phyloP scores from a whole-genome alignment of 2,113 vertebrate species.

The Columbina picui region DNA sequence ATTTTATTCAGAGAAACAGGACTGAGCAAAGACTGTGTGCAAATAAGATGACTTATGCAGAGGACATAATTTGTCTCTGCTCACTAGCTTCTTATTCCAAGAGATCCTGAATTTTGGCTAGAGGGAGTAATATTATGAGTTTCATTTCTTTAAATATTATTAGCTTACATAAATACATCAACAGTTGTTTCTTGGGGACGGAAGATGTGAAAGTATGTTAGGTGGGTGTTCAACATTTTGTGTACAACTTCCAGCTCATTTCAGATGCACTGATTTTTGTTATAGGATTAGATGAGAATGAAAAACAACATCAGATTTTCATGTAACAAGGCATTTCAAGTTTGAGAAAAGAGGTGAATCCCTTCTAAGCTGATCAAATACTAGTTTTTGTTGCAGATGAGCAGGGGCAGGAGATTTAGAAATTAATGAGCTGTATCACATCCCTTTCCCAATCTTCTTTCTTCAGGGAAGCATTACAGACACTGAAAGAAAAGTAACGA shows the following conservation, averaged over 20 bases:
- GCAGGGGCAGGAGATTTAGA: not conserved
- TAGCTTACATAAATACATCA: not conserved
- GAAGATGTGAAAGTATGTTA: not conserved
- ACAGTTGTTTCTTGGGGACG: not conserved
- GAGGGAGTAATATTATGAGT: not conserved
- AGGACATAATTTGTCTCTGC: not conserved
- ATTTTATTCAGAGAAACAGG: not conserved
- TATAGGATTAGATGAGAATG: not conserved
- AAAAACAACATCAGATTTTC: not conserved
- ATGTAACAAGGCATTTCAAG: not conserved
- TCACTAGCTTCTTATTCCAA: not conserved
- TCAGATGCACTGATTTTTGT: not conserved
- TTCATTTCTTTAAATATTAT: not conserved
- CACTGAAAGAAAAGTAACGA: not conserved
- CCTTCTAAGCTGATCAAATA: not conserved
- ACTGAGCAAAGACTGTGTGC: not conserved
- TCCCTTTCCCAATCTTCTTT: not conserved
- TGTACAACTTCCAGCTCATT: not conserved
- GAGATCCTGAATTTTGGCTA: not conserved
- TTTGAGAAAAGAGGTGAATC: not conserved
- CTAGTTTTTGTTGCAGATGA: not conserved
- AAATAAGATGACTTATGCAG: not conserved
- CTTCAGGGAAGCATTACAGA: not conserved
- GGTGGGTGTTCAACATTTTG: not conserved
- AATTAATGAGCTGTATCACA: constrained; percentile 4